phyloP scores from a whole-genome alignment of 2,888 invertebrate species.

The Cephus pygmeus region DNA sequence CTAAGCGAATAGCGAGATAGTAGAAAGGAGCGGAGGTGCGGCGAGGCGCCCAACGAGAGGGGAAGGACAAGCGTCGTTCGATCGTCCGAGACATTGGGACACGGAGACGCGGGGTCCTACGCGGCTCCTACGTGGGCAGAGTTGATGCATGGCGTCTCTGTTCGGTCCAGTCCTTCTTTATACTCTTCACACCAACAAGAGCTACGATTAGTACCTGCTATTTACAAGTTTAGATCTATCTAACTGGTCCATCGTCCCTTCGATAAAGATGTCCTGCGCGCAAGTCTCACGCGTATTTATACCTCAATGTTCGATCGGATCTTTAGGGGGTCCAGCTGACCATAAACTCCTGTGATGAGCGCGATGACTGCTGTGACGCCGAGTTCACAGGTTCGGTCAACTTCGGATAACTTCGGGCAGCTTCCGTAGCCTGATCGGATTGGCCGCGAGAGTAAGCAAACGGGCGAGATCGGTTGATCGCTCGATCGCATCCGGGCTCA shows the following conservation, averaged over 20 bases:
- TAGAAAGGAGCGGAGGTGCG: not conserved
- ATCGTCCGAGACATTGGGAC: not conserved
- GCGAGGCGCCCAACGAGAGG: not conserved
- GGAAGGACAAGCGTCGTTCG: not conserved
- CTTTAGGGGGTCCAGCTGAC: too few relatives aligned
- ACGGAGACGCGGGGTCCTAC: not conserved
- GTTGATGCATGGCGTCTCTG: not conserved
- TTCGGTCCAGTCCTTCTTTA: not conserved
- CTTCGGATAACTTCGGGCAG: too few relatives aligned
- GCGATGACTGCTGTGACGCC: too few relatives aligned
- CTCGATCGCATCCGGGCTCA: not conserved
- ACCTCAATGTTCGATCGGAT: not conserved
- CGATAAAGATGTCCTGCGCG: conserved; percentile 44
- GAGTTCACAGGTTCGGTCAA: too few relatives aligned
- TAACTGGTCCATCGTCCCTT: conserved; percentile 21
- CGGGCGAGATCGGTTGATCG: too few relatives aligned
- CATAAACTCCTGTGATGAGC: too few relatives aligned
- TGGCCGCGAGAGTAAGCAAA: too few relatives aligned
- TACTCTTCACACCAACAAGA: not conserved
- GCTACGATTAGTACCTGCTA: conserved; percentile 16
- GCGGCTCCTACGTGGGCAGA: not conserved
- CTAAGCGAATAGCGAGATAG: not conserved
- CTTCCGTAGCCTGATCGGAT: too few relatives aligned
- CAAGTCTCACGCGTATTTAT: conserved; percentile 1
- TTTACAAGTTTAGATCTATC: conserved; percentile 21